Evolutionary conservation across 2,797 vertebrate species (phyloP).

Genomic region (Remorina albescens): DNA sequence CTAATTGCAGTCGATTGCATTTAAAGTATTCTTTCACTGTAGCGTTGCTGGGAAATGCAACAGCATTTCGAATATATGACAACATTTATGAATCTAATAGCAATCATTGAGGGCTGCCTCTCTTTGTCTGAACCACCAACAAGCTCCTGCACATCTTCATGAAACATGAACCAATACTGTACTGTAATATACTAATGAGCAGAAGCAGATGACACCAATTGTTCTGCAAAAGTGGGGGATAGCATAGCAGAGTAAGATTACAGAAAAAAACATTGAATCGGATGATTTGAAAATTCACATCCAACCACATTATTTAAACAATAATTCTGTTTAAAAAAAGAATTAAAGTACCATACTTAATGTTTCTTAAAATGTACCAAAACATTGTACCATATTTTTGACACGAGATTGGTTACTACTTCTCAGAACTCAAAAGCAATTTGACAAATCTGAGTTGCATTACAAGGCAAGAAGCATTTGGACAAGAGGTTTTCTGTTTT

Average conservation of each 20-base stretch:
- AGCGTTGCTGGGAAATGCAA: conserved; percentile 36
- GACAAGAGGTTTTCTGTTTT: conserved; percentile 33
- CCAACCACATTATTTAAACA: conserved; percentile 55
- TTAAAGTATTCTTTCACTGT: conserved; percentile 34
- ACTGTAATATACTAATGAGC: conserved; percentile 46
- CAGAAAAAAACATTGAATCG: conserved; percentile 36
- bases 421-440: conserved; percentile 36
- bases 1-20: conserved; percentile 17
- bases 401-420: conserved; percentile 46
- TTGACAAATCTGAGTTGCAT: conserved; percentile 43
- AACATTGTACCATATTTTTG: conserved; percentile 79
- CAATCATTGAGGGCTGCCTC: conserved; percentile 26
- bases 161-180: conserved; percentile 41
- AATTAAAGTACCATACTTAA: conserved; percentile 77
- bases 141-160: conserved; percentile 54
- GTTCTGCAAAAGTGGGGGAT: conserved; percentile 34
- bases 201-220: conserved; percentile 49
- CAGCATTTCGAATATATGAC: conserved; percentile 48
- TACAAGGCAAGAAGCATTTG: conserved; percentile 39
- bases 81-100: conserved; percentile 57
- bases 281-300: conserved; percentile 61
- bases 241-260: conserved; percentile 53
- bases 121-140: conserved; percentile 35
- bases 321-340: conserved; percentile 57
- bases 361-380: conserved; percentile 78